Evolutionary conservation across 2,113 vertebrate species (phyloP), one percentile per base, ranked within the genome.

Genomic region (Propithecus coquereli): DNA sequence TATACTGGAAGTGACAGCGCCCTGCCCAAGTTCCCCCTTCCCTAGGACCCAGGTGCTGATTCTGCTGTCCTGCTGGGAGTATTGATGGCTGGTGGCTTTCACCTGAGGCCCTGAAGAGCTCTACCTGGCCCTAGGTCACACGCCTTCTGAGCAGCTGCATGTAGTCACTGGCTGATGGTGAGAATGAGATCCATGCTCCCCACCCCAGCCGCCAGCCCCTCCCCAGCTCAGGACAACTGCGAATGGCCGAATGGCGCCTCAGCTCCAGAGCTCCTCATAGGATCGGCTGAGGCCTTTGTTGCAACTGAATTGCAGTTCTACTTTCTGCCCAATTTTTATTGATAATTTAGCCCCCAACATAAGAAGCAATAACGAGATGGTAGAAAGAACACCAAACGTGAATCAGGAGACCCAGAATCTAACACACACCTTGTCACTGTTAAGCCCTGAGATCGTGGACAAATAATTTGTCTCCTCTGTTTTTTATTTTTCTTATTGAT

Each of bases 401-500:
- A 73, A 45, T 68, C 61, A 45, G 34, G 63, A 91, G 11, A 81
- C 18, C 5, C 12, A 37, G 65, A 43, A 20, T 86, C 27, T 73
- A 70, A 43, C 63, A 22, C 8, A 2, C 54, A 6, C 6, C n/a
- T n/a, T 74, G 27, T 7, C 54, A 17, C 43, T 13, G 6, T 57
- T 1, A 6, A n/a, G 8, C 32, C 47, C 0, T 74, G 83, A 87
- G 54, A 59, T 47, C 20, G 37, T 87, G 13, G 37, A 34, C 16
- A 37, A 63, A 16, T 70, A 25, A 40, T 87, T 93, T 87, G 8
- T n/a, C 10, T 76, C 70, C 59, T 88, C 12, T 94, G 10, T 34
- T 83, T 32, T 30, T 88, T 87, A 52, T 25, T 91, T 50, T 76
- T 47, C 2, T 93, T 71, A 12, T 57, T 30, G 92, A 66, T 87